phyloP scores from a whole-genome alignment of 1,140 invertebrate species.

The Drosophila baimaii region DNA sequence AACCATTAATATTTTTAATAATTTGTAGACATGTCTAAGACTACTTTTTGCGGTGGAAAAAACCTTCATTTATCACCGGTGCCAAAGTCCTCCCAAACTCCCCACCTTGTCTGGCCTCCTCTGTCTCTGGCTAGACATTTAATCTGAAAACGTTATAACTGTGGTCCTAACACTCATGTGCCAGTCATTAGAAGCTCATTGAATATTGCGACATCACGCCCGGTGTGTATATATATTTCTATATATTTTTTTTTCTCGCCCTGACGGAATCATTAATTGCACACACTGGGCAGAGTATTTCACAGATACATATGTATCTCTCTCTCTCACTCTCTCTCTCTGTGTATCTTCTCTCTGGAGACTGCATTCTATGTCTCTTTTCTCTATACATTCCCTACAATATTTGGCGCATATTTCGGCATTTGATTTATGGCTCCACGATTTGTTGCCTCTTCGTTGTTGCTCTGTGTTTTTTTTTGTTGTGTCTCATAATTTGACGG shows the following conservation, averaged over 20 bases:
- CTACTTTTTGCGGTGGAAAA: constrained; percentile 1
- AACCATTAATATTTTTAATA: neutral
- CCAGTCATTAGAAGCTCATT: constrained; percentile 72
- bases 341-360: neutral
- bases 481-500: constrained; percentile 51
- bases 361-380: constrained; percentile 29
- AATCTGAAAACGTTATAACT: constrained; percentile 39
- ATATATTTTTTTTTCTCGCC: neutral
- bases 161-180: constrained; percentile 53
- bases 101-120: neutral
- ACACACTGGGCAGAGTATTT: constrained; percentile 27
- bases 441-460: constrained; percentile 37
- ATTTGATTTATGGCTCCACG: constrained; percentile 64
- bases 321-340: neutral
- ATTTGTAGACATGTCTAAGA: constrained; percentile 3
- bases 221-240: neutral
- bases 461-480: constrained; percentile 11
- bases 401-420: constrained; percentile 64
- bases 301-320: constrained; percentile 28
- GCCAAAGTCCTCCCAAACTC: neutral
- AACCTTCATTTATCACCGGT: constrained; percentile 40
- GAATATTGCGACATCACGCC: constrained; percentile 73
- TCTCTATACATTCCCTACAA: constrained; percentile 14
- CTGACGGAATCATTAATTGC: constrained; percentile 64
- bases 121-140: constrained; percentile 44